Evolutionary conservation across 30 jellyfish, hydroid and myxozoan species (phyloP).

Genomic region (Pelagia noctiluca): DNA sequence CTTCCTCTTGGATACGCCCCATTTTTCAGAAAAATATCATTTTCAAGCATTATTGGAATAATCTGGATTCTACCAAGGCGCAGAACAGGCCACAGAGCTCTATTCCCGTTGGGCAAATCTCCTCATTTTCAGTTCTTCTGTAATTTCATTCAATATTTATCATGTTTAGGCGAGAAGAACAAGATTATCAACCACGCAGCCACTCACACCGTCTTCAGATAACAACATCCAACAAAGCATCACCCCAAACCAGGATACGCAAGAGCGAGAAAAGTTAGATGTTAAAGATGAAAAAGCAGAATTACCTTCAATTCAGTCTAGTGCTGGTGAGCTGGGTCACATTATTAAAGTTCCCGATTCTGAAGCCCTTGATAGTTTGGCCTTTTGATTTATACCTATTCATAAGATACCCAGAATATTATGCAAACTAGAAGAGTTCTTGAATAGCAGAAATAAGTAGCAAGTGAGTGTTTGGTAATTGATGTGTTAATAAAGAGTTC

Average conservation of each 20-base stretch:
- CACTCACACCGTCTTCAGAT: conserved; percentile 90
- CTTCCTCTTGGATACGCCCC: no score
- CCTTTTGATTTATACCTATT: no score
- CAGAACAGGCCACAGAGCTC: no score
- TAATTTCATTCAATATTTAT: neutral
- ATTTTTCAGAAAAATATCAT: no score
- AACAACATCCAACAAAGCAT: conserved; percentile 84
- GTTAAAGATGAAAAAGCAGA: conserved; percentile 55
- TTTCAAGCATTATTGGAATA: no score
- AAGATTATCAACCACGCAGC: conserved; percentile 75
- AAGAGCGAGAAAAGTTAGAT: conserved; percentile 37
- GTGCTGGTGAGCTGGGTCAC: conserved; percentile 47
- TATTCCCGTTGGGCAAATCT: no score
- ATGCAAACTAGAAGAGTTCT: no score
- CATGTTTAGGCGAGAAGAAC: conserved; percentile 77
- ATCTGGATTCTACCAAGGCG: no score
- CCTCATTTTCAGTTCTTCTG: neutral
- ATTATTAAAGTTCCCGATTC: neutral
- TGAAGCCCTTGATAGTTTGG: neutral
- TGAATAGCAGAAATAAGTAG: no score
- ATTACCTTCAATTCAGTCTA: conserved; percentile 75
- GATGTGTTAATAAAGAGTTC: no score
- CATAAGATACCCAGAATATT: no score
- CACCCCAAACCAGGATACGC: conserved; percentile 50
- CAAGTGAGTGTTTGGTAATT: no score